Evolutionary conservation across 1,140 invertebrate species (phyloP).

Genomic region (Ericerus pela): DNA sequence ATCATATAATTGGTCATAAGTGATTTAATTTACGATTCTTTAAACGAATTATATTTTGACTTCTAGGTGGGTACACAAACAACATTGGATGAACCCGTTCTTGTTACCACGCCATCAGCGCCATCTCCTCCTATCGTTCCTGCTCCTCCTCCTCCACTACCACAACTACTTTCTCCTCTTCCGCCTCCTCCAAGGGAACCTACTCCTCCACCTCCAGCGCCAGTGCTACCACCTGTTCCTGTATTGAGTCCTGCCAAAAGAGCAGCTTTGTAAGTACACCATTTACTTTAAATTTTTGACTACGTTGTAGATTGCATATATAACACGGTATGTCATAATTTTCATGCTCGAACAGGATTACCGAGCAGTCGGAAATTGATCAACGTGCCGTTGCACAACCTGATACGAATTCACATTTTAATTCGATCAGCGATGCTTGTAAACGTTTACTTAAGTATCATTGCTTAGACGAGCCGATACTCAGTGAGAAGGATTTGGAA

Average conservation of each 20-base stretch:
- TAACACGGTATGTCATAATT: background rate
- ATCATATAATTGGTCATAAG: too few relatives aligned
- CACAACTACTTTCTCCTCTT: background rate
- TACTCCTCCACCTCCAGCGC: conserved; percentile 13
- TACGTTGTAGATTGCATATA: background rate
- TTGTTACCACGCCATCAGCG: background rate
- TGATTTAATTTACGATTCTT: background rate
- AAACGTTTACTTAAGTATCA: conserved; percentile 67
- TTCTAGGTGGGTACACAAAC: conserved; percentile 23
- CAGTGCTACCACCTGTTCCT: conserved; percentile 17
- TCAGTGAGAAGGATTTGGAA: conserved; percentile 46
- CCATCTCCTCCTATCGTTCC: background rate
- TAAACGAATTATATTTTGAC: conserved; percentile 9
- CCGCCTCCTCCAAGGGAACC: background rate
- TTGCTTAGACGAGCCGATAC: conserved; percentile 53
- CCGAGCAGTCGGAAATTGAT: conserved; percentile 61
- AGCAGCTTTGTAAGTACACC: conserved; percentile 22
- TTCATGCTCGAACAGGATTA: conserved; percentile 34
- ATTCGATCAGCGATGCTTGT: conserved; percentile 55
- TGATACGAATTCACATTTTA: conserved; percentile 60
- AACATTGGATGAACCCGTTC: conserved; percentile 16
- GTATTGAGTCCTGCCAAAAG: conserved; percentile 19
- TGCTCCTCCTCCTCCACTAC: too few relatives aligned
- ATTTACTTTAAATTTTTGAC: background rate
- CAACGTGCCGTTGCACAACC: conserved; percentile 60